phyloP scores from a whole-genome alignment of 2,888 invertebrate genomes.

The Drosophila subsilvestris region DNA sequence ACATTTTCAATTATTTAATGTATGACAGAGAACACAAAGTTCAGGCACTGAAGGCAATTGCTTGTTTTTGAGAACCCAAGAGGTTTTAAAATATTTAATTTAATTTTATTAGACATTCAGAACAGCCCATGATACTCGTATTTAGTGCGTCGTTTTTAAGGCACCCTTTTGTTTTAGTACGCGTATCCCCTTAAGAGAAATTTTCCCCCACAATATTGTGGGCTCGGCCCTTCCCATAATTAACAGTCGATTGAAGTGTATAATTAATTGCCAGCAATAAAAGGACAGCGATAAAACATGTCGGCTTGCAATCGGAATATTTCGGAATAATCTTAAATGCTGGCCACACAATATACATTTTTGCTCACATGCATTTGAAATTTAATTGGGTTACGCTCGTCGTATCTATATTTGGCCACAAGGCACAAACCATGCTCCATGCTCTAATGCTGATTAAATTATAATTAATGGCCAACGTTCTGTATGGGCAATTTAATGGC shows the following conservation, averaged over 20 bases:
- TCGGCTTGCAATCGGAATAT: background rate
- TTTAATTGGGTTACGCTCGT: conserved; percentile 19
- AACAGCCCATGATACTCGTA: too few species aligned
- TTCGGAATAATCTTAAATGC: background rate
- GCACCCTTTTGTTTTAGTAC: background rate
- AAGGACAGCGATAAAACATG: conserved; percentile 1
- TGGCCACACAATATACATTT: conserved; percentile 23
- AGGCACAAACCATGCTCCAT: conserved; percentile 5
- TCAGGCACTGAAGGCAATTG: conserved; percentile 1
- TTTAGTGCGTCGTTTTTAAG: background rate
- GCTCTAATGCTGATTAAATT: conserved; percentile 18
- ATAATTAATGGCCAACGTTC: conserved; percentile 17
- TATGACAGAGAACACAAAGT: conserved; percentile 16
- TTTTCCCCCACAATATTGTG: background rate
- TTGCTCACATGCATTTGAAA: conserved; percentile 8
- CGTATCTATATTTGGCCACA: conserved; percentile 21
- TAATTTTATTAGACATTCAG: background rate
- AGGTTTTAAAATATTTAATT: background rate
- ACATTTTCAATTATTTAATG: conserved; percentile 41
- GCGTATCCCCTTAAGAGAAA: background rate
- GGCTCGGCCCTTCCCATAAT: background rate
- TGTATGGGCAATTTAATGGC: conserved; percentile 15
- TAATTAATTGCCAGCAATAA: conserved; percentile 11
- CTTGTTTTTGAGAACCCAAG: background rate
- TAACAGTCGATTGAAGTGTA: background rate